Evolutionary conservation across 2,888 invertebrate species (phyloP), one percentile per base, ranked within the genome.

Genomic region (Gisinianus flammeolus): DNA sequence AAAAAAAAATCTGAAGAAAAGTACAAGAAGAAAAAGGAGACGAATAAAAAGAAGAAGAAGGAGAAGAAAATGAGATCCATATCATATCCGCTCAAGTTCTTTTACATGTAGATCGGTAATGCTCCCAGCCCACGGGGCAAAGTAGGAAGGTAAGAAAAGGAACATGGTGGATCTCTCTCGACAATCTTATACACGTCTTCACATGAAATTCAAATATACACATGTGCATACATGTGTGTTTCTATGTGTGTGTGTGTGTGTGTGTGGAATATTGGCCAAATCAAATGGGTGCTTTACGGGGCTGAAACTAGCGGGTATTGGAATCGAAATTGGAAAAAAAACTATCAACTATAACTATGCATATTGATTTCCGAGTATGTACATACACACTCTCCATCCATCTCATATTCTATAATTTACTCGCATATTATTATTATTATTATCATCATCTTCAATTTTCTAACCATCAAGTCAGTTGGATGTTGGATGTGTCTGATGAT

Each of bases 191-290:
- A 44, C 44, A 44, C 6, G 19, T n/a, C n/a, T 67, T 28, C 26
- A 67, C 26, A 67, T 2, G 28, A n/a, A 30, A n/a, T n/a, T n/a
- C n/a, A n/a, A n/a, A n/a, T n/a, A n/a, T n/a, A n/a, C n/a, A n/a
- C n/a, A n/a, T n/a, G n/a, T n/a, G n/a, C n/a, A n/a, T n/a, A n/a
- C n/a, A n/a, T n/a, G n/a, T n/a, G n/a, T n/a, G n/a, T n/a, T n/a
- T n/a, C n/a, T n/a, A n/a, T n/a, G n/a, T n/a, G n/a, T n/a, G n/a
- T n/a, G n/a, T n/a, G n/a, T n/a, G n/a, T n/a, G n/a, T n/a, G n/a
- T n/a, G 19, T 67, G 71, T 69, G 73, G 75, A 80, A 79, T 83
- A 83, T 82, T 83, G 81, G 83, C 83, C 81, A 81, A 83, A 83
- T 83, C 83, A 82, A 83, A 83, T 81, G 54, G 74, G 54, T 52